These are phyloP conservation scores for Myotis vivesi DNA, from an alignment of 2,797 vertebrate genomes.

Conservation along the genomic window DNA sequence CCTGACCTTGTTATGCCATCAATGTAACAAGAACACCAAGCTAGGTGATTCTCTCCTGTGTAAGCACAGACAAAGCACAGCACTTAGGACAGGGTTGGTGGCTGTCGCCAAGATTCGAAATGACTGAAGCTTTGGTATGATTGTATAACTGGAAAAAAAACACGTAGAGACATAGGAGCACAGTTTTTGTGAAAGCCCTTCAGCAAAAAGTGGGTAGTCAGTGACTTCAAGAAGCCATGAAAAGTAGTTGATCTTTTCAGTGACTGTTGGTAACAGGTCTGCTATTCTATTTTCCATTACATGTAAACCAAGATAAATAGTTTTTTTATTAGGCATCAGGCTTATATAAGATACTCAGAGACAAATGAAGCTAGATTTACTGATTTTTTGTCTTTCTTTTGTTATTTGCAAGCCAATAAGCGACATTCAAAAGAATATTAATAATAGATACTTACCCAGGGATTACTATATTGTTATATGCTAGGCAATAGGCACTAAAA, in stretches of 20 bases:
- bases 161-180: background rate
- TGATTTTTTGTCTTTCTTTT: background rate
- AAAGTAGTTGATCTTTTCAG: background rate
- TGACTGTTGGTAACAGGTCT: background rate
- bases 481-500: background rate
- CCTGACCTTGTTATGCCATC: slow-evolving; percentile 38
- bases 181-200: background rate
- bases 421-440: background rate
- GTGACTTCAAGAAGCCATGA: background rate
- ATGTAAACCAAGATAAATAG: background rate
- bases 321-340: background rate
- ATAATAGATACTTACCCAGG: background rate
- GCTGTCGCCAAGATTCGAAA: slow-evolving; percentile 58
- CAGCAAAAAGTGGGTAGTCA: background rate
- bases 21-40: slow-evolving; percentile 40
- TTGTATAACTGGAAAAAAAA: slow-evolving; percentile 23
- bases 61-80: slow-evolving; percentile 39
- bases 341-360: background rate
- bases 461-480: background rate
- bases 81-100: background rate
- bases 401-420: background rate
- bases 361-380: background rate
- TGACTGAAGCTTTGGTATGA: slow-evolving; percentile 31
- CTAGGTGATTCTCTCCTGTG: slow-evolving; percentile 18
- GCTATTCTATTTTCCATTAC: background rate